phyloP scores from a whole-genome alignment of 2,797 vertebrate genomes.

The Rachycentron canadum region DNA sequence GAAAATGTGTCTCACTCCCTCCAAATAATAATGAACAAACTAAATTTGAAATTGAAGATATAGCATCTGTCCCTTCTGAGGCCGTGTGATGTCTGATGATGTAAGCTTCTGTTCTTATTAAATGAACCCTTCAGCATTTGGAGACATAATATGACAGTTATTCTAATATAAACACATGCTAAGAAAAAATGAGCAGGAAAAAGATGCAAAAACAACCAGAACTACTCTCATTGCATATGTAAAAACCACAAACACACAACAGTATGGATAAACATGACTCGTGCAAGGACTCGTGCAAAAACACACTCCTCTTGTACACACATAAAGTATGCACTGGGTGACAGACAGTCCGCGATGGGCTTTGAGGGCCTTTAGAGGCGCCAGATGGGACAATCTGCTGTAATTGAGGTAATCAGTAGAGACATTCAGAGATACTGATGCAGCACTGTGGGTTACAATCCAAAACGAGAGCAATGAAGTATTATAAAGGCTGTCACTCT shows the following conservation, averaged over 20 bases:
- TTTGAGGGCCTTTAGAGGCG: slow-evolving; percentile 49
- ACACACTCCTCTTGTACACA: background rate
- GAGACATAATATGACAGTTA: slow-evolving; percentile 31
- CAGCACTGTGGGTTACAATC: slow-evolving; percentile 40
- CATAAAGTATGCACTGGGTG: slow-evolving; percentile 32
- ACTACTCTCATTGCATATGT: slow-evolving; percentile 14
- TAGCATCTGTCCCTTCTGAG: slow-evolving; percentile 26
- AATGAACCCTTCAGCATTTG: slow-evolving; percentile 29
- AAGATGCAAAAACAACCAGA: slow-evolving; percentile 13
- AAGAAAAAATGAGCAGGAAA: slow-evolving; percentile 21
- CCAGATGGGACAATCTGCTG: slow-evolving; percentile 65
- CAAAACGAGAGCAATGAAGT: slow-evolving; percentile 44
- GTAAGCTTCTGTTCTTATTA: slow-evolving; percentile 47
- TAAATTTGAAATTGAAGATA: slow-evolving; percentile 33
- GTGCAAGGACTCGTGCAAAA: background rate
- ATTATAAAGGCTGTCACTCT: slow-evolving; percentile 47
- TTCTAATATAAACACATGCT: slow-evolving; percentile 26
- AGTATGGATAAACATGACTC: slow-evolving; percentile 15
- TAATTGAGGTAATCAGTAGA: slow-evolving; percentile 71
- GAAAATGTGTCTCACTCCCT: slow-evolving; percentile 72
- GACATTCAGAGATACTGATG: slow-evolving; percentile 46
- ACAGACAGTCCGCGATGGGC: slow-evolving; percentile 39
- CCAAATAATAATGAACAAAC: slow-evolving; percentile 63
- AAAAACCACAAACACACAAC: slow-evolving; percentile 17
- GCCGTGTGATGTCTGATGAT: slow-evolving; percentile 35